Base-by-base conservation (phyloP, 2,888 invertebrate species). In the Lithophane semibrunnea region DNA sequence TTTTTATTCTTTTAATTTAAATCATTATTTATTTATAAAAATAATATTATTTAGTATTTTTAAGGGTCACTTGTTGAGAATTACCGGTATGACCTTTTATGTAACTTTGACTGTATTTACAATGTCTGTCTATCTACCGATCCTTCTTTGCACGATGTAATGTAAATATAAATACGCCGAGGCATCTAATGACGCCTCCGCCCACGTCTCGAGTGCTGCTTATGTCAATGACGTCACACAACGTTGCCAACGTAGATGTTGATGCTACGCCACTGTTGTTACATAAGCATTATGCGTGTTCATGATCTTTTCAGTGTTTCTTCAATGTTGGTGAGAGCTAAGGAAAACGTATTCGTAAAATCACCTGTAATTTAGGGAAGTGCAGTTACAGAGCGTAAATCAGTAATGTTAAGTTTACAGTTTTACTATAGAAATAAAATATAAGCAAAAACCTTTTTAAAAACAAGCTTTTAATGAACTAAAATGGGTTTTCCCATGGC, bases 171-270 rank as follows among this genome's bases (percentile, higher is more conserved):
- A 78, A 80, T 69, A 56, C 37, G 65, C 5, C 13, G 29, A n/a
- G 47, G 12, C 21, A 37, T 63, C 18, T 80, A 70, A 77, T 85
- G 72, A 73, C 77, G 66, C 10, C 29, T 5, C 24, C 77, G 37
- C 70, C 73, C 63, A 54, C 60, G 77, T 77, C 82, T 85, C 70
- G 4, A 83, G 77, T 52, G 70, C 63, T 73, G 52, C 83, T 77
- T 64, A 76, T 58, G 81, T 64, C 75, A 60, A 85, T 82, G 83
- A 83, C 77, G 82, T 85, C 83, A 85, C 21, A 61, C 12, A 0
- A 9, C 99, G 97, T 99, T 99, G 96, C 99, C 98, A 91, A 99
- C 99, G 96, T 99, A 99, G 95, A 99, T 99, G 96, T 99, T 99
- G 85, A 99, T 99, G 93, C 99, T 99, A 92, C 98, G 98, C 95